These are phyloP conservation scores for Mercenaria mercenaria DNA, from an alignment of 1,140 invertebrate species.

Conservation along the genomic window DNA sequence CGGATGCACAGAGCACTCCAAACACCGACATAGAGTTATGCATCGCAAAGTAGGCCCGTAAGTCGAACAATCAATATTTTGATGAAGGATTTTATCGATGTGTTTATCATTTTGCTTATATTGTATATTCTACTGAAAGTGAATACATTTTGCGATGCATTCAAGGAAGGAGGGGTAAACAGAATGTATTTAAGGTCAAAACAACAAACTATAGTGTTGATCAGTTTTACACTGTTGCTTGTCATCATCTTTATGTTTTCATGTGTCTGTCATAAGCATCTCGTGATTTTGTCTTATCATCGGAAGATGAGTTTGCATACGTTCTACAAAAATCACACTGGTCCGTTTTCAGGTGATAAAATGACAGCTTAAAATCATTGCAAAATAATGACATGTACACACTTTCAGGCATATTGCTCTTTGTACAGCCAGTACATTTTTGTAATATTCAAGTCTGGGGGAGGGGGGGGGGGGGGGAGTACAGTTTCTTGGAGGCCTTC, in stretches of 20 bases:
- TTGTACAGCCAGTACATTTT: slow-evolving; percentile 37
- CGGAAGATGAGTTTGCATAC: not conserved
- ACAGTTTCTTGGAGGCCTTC: not conserved
- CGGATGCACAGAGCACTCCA: no score
- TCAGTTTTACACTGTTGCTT: not conserved
- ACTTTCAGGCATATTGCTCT: not conserved
- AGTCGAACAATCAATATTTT: no score
- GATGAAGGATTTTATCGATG: no score
- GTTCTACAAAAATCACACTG: not conserved
- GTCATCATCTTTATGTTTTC: no score
- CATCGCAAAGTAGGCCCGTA: no score
- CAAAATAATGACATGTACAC: not conserved
- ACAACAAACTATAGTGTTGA: not conserved
- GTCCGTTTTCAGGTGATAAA: not conserved
- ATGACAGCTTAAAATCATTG: not conserved
- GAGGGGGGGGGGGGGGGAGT: no score
- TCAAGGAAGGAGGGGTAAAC: not conserved
- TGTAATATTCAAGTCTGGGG: not conserved
- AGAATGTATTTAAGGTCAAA: slow-evolving; percentile 26
- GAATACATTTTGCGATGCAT: no score
- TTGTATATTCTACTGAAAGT: no score
- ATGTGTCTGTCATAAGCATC: not conserved
- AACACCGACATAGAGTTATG: no score
- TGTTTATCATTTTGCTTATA: no score
- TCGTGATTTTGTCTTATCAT: not conserved